A percentile compares a stretch with the other conserved stretches of the same genome.
Conservation (phyloP, 2,797 vertebrate genomes). For the Hipposideros larvatus region DNA sequence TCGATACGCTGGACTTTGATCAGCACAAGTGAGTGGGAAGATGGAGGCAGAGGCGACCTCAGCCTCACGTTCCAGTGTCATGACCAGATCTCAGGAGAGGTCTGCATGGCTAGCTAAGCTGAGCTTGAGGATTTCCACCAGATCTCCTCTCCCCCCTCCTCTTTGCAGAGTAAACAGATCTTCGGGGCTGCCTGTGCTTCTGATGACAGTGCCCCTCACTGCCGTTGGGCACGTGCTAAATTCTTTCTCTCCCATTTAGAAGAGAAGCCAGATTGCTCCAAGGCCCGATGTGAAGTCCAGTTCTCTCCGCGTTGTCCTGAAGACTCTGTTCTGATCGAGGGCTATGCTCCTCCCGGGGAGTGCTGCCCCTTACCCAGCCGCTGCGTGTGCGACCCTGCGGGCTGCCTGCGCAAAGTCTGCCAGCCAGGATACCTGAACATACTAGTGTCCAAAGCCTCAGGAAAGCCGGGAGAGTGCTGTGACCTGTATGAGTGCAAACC, state of each 20-base stretch:
- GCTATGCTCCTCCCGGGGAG: constrained; percentile 94
- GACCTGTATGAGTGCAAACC: constrained; percentile 96
- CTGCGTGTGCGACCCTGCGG: constrained; percentile 94
- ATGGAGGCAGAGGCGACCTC: not conserved
- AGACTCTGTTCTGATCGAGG: constrained; percentile 95
- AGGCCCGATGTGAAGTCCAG: constrained; percentile 95
- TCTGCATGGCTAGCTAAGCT: not conserved
- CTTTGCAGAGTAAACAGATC: not conserved
- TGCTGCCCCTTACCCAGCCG: constrained; percentile 95
- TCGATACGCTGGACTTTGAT: fast-evolving
- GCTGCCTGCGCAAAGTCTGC: constrained; percentile 95
- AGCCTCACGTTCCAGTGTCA: not conserved
- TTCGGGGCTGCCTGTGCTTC: not conserved
- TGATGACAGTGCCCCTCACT: not conserved
- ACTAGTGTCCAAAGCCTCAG: constrained; percentile 94
- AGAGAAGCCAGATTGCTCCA: constrained; percentile 95
- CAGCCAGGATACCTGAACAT: constrained; percentile 95
- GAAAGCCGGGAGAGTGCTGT: constrained; percentile 95
- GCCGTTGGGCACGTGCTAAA: constrained; percentile 75
- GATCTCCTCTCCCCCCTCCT: not conserved
- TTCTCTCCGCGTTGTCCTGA: constrained; percentile 95
- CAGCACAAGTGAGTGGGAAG: not conserved
- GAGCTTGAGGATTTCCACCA: not conserved
- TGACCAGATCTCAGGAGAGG: not conserved
- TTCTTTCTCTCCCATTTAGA: constrained; percentile 90